Conservation (phyloP, 2,888 invertebrate genomes). For the Apamea epomidion region DNA sequence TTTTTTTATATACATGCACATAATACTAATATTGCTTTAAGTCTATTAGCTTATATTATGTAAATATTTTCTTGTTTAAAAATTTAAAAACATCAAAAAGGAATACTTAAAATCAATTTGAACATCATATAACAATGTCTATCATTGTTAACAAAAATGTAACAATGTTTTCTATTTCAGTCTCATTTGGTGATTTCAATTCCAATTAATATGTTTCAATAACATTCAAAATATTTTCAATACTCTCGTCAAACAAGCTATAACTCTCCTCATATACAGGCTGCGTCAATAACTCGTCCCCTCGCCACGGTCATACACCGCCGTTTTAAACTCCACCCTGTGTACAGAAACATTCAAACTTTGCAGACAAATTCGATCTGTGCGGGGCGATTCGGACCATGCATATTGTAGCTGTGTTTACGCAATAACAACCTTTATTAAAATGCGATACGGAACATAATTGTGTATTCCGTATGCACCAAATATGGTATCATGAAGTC, state of each 20-base stretch:
- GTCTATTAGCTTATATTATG: too few relatives aligned
- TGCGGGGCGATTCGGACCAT: slow-evolving; percentile 81
- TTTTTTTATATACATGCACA: too few relatives aligned
- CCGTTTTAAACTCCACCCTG: slow-evolving; percentile 79
- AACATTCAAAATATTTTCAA: slow-evolving; percentile 22
- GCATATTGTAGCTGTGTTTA: slow-evolving; percentile 70
- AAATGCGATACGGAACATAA: slow-evolving; percentile 65
- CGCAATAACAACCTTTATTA: slow-evolving; percentile 70
- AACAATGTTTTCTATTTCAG: background rate
- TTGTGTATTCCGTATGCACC: slow-evolving; percentile 49
- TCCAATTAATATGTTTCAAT: background rate
- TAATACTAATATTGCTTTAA: too few relatives aligned
- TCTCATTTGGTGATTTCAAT: background rate
- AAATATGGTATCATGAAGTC: slow-evolving; percentile 68
- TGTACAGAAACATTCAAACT: slow-evolving; percentile 88
- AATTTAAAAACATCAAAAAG: background rate
- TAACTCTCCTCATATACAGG: slow-evolving; percentile 56
- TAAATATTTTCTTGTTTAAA: too few relatives aligned
- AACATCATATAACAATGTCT: background rate
- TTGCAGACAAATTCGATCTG: slow-evolving; percentile 90
- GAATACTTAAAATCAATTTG: background rate
- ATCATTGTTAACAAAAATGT: background rate
- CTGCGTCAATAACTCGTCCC: slow-evolving; percentile 74
- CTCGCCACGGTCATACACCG: slow-evolving; percentile 73
- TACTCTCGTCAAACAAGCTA: slow-evolving; percentile 25